phyloP scores from a whole-genome alignment of 2,113 vertebrate species.

The Dicaeum eximium region DNA sequence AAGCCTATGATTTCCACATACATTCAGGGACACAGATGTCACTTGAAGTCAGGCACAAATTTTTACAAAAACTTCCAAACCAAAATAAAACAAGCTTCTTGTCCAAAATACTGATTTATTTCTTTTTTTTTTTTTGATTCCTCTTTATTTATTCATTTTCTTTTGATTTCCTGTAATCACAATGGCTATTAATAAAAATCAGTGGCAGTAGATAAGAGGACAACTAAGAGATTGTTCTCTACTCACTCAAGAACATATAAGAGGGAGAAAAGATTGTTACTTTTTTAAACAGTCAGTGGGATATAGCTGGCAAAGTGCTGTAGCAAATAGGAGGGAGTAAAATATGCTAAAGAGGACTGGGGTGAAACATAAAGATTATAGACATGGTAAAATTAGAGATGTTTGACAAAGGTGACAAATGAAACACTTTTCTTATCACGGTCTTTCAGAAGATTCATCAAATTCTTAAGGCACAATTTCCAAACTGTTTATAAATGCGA shows the following conservation, averaged over 20 bases:
- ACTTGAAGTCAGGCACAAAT: background rate
- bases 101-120: background rate
- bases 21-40: background rate
- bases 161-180: background rate
- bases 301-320: background rate
- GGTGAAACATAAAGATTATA: background rate
- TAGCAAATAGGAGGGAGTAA: background rate
- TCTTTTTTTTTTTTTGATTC: no score
- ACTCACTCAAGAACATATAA: background rate
- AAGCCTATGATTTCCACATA: background rate
- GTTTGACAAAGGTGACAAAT: background rate
- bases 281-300: background rate
- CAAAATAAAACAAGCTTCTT: background rate
- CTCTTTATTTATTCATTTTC: no score
- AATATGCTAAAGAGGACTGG: background rate
- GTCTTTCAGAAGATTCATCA: background rate
- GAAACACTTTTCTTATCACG: background rate
- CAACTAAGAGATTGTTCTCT: background rate
- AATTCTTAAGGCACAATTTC: background rate
- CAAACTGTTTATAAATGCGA: background rate
- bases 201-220: background rate
- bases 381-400: background rate
- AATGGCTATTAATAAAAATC: background rate
- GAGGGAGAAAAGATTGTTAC: background rate
- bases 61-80: background rate